Evolutionary conservation across 2,113 vertebrate genomes (phyloP), one percentile per base, ranked within the genome.

Genomic region (Casuarius casuarius): DNA sequence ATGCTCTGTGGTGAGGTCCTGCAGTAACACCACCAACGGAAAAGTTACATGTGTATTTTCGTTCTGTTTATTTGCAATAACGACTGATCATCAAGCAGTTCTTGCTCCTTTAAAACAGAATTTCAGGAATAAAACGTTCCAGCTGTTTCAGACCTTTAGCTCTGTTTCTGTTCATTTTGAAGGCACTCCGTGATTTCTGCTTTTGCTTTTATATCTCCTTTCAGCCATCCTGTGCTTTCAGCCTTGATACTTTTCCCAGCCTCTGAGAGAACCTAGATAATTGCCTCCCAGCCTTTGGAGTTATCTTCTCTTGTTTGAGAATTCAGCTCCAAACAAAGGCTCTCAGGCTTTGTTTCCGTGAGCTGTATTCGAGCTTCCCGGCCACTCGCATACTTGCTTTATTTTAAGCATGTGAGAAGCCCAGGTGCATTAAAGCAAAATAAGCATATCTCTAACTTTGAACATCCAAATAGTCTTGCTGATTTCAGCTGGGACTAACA

Each of bases 111-210:
- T 89, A 89, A 87, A 89, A 59, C 12, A 75, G 78, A 82, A 68
- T 61, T 25, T 84, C 42, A 0, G 1, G 28, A 85, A n/a, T 75
- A 84, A 89, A 72, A 56, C 61, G 20, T 35, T 82, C 56, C 81
- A 95, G 56, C 84, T 96, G 74, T 87, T 94, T 87, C 51, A 84
- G 38, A 48, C 82, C 78, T 78, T 90, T 56, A 82, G 28, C 21
- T 68, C 14, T 74, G 18, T 38, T 71, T 74, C 68, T 74, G 28
- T 54, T 67, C 4, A 49, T 40, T 89, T 54, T 89, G 84, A 87
- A 92, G 66, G 31, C 61, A 84, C 23, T 28, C 49, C 18, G 40
- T 63, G 46, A 75, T 58, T 92, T 92, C 77, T 94, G 46, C 18
- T 71, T 21, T 92, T 93, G 26, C 25, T 49, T 89, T 89, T 72